phyloP scores from a whole-genome alignment of 2,113 vertebrate species.

The Halcyon malimbica region DNA sequence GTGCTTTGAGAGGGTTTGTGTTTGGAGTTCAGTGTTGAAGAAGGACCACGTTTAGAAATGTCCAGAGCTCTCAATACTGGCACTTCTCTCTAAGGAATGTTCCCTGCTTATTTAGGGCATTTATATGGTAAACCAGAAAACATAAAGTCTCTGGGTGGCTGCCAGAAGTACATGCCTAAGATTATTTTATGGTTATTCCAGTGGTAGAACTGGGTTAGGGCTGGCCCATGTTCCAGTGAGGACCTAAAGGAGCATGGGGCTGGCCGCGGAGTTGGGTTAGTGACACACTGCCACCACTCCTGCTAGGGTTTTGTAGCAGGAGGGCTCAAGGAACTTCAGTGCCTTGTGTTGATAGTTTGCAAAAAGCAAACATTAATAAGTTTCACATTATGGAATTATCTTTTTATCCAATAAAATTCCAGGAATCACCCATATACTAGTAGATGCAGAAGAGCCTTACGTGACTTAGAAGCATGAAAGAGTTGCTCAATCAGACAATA shows the following conservation, averaged over 20 bases:
- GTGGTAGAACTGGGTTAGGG: background rate
- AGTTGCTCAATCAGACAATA: background rate
- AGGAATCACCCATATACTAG: too few relatives aligned
- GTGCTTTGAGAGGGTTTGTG: background rate
- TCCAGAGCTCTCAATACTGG: background rate
- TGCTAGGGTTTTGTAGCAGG: background rate
- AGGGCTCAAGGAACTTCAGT: rapidly evolving
- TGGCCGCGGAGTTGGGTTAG: rapidly evolving
- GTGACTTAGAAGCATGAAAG: background rate
- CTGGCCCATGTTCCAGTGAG: rapidly evolving
- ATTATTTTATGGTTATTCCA: too few relatives aligned
- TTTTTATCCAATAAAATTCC: too few relatives aligned
- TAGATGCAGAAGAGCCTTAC: background rate
- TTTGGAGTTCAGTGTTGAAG: background rate
- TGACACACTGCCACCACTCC: rapidly evolving
- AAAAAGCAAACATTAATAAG: background rate
- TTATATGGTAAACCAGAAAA: background rate
- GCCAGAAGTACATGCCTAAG: background rate
- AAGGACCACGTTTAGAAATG: background rate
- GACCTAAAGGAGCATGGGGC: rapidly evolving
- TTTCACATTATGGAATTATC: background rate
- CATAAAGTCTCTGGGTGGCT: background rate
- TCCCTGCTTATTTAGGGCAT: rapidly evolving
- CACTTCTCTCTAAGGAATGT: background rate
- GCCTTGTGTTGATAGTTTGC: background rate